Conservation (phyloP, 2,888 invertebrate species). For the Alentia gelatinosa region DNA sequence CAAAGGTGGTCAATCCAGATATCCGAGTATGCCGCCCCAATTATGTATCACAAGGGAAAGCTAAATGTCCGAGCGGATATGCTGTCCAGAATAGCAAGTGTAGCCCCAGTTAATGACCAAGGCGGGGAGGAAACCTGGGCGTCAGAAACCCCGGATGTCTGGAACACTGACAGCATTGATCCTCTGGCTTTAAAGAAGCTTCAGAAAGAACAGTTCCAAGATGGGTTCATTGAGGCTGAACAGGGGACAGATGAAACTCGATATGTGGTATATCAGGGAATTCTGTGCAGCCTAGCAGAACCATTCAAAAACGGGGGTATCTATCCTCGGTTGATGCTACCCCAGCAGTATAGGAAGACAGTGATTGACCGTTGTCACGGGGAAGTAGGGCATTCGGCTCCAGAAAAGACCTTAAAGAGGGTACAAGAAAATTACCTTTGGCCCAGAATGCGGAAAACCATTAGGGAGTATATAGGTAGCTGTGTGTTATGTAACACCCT, state of each 20-base stretch:
- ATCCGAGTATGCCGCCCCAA: slow-evolving; percentile 48
- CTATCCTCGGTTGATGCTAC: neutral
- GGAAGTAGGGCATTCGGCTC: neutral
- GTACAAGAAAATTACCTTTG: neutral
- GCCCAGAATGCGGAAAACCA: neutral
- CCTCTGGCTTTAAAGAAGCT: no score
- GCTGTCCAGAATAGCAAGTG: neutral
- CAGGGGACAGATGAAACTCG: neutral
- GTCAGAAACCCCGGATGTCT: no score
- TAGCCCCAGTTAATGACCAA: no score
- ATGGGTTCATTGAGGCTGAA: neutral
- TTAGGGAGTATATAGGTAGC: neutral
- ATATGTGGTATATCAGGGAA: neutral
- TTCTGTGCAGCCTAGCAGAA: neutral
- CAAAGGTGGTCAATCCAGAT: slow-evolving; percentile 47
- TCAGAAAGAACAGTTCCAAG: neutral
- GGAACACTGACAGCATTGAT: no score
- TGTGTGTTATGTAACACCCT: neutral
- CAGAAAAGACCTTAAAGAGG: neutral
- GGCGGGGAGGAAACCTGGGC: no score
- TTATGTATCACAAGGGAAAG: neutral
- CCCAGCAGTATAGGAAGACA: neutral
- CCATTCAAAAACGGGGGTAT: neutral
- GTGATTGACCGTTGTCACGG: no score
- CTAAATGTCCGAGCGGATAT: slow-evolving; percentile 40